These are phyloP conservation scores for Melanotaenia nigrans DNA, from an alignment of 2,797 vertebrate genomes.

Conservation along the genomic window DNA sequence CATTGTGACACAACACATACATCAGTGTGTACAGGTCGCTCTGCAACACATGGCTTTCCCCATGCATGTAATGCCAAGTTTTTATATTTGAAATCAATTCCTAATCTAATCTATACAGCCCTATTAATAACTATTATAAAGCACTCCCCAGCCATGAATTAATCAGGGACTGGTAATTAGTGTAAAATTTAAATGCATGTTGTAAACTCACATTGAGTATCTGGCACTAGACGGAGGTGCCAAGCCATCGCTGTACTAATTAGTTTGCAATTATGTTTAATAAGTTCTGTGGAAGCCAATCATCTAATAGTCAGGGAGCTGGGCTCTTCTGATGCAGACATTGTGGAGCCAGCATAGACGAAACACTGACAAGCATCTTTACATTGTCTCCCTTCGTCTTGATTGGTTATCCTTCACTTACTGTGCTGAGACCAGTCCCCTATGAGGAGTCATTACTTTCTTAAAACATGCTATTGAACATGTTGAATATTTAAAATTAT, in stretches of 20 bases:
- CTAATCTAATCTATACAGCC: conserved; percentile 84
- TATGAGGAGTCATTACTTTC: conserved; percentile 8
- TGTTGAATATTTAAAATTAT: not conserved
- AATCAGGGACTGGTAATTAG: conserved; percentile 86
- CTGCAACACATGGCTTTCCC: conserved; percentile 60
- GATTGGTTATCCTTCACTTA: not conserved
- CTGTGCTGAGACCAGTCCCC: not conserved
- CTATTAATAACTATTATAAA: conserved; percentile 87
- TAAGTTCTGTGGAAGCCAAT: conserved; percentile 85
- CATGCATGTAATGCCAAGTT: conserved; percentile 78
- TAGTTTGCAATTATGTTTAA: conserved; percentile 89
- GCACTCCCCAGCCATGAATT: conserved; percentile 81
- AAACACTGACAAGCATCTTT: conserved; percentile 27
- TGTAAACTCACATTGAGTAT: conserved; percentile 84
- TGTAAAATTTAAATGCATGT: conserved; percentile 86
- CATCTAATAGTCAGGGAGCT: conserved; percentile 72
- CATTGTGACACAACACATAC: conserved; percentile 68
- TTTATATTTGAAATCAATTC: conserved; percentile 84
- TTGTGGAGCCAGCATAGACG: conserved; percentile 48
- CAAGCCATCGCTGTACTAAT: conserved; percentile 86
- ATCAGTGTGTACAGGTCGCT: conserved; percentile 66
- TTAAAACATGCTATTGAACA: too few species aligned
- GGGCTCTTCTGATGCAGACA: conserved; percentile 63
- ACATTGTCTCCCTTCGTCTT: not conserved
- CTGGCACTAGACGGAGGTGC: conserved; percentile 83